A percentile compares a stretch with the other conserved stretches of the same genome.
Evolutionary conservation across 1,140 invertebrate genomes (phyloP).

Genomic region (Aleiodes sp.): DNA sequence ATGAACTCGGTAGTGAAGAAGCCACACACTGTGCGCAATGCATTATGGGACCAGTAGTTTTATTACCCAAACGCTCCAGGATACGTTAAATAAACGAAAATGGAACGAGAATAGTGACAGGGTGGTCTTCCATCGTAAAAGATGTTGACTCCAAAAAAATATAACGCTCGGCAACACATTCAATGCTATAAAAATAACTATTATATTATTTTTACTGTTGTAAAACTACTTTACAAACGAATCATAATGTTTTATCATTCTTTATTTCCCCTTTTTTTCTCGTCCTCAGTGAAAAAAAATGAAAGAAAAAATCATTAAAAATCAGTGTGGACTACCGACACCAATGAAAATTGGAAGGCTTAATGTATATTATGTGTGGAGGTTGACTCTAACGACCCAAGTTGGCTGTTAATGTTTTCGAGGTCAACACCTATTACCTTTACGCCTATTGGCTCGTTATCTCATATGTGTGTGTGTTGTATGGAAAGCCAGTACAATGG

Average conservation of each 20-base stretch:
- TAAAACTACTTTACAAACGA: too few relatives aligned
- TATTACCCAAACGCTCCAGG: slow-evolving; percentile 42
- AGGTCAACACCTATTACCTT: slow-evolving; percentile 27
- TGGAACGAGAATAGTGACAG: slow-evolving; percentile 25
- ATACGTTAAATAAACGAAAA: slow-evolving; percentile 45
- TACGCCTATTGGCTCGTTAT: slow-evolving; percentile 21
- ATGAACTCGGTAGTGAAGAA: background rate
- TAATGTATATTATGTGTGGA: slow-evolving; percentile 23
- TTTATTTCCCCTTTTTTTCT: too few relatives aligned
- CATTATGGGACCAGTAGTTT: slow-evolving; percentile 35
- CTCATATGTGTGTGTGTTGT: background rate
- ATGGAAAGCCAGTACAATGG: background rate
- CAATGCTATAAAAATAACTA: background rate
- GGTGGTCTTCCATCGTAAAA: slow-evolving; percentile 22
- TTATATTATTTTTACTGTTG: too few relatives aligned
- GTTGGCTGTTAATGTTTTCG: slow-evolving; percentile 34
- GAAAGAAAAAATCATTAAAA: slow-evolving; percentile 31
- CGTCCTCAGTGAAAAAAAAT: background rate
- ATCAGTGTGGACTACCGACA: background rate
- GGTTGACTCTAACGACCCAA: slow-evolving; percentile 38
- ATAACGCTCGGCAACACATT: background rate
- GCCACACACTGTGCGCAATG: background rate
- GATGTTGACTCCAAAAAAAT: background rate
- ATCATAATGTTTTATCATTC: too few relatives aligned
- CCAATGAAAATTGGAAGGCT: too few relatives aligned